Evolutionary conservation across 2,888 invertebrate species (phyloP), one percentile per base, ranked within the genome.

Genomic region (Drosophila yooni): DNA sequence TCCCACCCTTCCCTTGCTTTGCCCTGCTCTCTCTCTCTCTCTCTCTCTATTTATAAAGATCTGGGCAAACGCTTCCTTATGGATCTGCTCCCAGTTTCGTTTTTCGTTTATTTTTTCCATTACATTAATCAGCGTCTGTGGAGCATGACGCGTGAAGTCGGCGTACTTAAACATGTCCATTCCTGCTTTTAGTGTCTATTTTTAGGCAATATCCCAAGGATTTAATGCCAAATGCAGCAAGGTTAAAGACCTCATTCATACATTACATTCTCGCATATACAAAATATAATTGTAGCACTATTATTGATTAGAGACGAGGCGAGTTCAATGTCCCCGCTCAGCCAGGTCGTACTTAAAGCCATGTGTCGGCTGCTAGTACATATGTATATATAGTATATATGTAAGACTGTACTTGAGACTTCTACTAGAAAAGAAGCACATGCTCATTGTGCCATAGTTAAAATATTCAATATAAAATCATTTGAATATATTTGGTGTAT

Each of bases 241-340:
- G 89, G 88, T 85, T 74, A 84, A 87, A 88, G 85, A 89, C 82
- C 88, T 69, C 56, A 34, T 13, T 29, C 71, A 76, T 76, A 38
- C 46, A 71, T 74, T 64, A 56, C 18, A 58, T 15, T 46, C 43
- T 43, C 36, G 54, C 58, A 67, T 63, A 52, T 11, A 65, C 36
- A 56, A 66, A 58, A 53, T 57, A 48, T n/a, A 59, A 63, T 73
- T 73, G 53, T 60, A 29, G 18, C 5, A 21, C 13, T 29, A 21
- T 31, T 51, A 60, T n/a, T 43, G 21, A 38, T 56, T 31, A 38
- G 33, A 18, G 67, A 15, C 25, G 25, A 46, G 46, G 25, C 27
- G 59, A 68, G 85, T 74, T 82, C 75, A 81, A 63, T 72, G 82
- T 38, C 15, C 38, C 36, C 18, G 18, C 0, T 15, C 15, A 29